Base-by-base conservation (phyloP, 2,113 vertebrate species). In the Sprattus sprattus region DNA sequence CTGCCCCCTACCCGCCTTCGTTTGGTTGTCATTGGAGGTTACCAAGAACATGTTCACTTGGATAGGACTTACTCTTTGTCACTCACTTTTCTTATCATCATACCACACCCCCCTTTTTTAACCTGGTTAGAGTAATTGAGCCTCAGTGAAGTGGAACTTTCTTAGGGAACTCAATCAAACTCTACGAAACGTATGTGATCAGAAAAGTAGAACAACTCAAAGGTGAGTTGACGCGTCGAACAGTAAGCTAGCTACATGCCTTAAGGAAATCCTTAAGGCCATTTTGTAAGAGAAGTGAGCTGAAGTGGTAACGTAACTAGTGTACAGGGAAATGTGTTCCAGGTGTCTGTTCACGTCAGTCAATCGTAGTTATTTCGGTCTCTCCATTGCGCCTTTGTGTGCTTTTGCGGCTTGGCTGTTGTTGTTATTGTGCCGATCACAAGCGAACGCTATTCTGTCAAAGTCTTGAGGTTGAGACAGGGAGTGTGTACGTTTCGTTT, bases 171-270 rank as follows among this genome's bases (percentile, higher is more conserved):
- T 84, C 81, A 18, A 49, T 45, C 7, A 83, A 45, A 84, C 83
- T 18, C 2, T 10, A 78, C 25, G 20, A 85, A 83, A 75, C 13
- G 11, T 39, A 32, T 13, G 15, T 75, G 15, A 16, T 20, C 22
- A 25, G 39, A 39, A 39, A 54, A 50, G 82, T 47, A 82, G 16
- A 45, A 8, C 45, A 11, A 22, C 7, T 1, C 22, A 5, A 60
- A 92, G 94, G 94, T 95, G 88, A 94, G 94, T 93, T 80, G 85
- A 81, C 46, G 0, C 46, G 47, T 45, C 18, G 22, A 57, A 57
- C 18, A 39, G 81, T 47, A 78, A 78, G 11, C 60, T 78, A 75
- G 25, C 7, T 45, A 18, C 49, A 32, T 39, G 46, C 67, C 25
- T 32, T 10, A 1, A 39, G 11, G 11, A 39, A 78, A 10, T 1